Evolutionary conservation across 2,797 vertebrate species (phyloP).

Genomic region (Neosilurus hyrtlii): DNA sequence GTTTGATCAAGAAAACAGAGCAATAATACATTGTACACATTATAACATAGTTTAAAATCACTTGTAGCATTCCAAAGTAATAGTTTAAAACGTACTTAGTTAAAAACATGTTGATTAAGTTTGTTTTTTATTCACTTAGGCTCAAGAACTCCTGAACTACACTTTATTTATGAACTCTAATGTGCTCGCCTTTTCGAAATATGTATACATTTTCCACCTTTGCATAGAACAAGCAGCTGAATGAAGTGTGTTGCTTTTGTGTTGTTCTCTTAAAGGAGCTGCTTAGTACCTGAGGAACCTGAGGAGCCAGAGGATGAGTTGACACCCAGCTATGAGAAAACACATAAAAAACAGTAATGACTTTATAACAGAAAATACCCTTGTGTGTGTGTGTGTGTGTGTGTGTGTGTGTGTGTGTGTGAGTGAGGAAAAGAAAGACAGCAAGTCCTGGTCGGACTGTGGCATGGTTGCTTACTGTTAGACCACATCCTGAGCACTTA

Average conservation of each 20-base stretch:
- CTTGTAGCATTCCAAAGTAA: background rate
- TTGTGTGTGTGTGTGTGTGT: background rate
- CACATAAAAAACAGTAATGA: conserved; percentile 74
- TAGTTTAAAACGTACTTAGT: background rate
- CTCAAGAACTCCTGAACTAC: background rate
- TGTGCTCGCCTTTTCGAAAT: background rate
- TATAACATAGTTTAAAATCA: background rate
- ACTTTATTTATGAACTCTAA: background rate
- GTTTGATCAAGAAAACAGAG: background rate
- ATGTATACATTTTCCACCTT: background rate
- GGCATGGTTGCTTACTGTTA: conserved; percentile 20
- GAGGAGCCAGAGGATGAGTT: conserved; percentile 69
- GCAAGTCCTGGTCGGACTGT: conserved; percentile 15
- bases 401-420: conserved; percentile 1
- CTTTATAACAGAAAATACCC: conserved; percentile 15
- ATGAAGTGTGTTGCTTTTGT: background rate
- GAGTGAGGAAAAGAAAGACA: background rate
- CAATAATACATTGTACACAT: background rate
- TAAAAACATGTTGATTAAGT: too few species aligned
- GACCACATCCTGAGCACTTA: conserved; percentile 37
- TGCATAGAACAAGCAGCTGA: background rate
- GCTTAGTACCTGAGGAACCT: conserved; percentile 74
- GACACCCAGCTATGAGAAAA: conserved; percentile 72
- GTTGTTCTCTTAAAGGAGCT: conserved; percentile 68
- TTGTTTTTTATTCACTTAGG: background rate